A percentile compares a stretch with the other conserved stretches of the same genome.
Conservation (phyloP, 2,113 vertebrate species). For the Percopsis transmontana region DNA sequence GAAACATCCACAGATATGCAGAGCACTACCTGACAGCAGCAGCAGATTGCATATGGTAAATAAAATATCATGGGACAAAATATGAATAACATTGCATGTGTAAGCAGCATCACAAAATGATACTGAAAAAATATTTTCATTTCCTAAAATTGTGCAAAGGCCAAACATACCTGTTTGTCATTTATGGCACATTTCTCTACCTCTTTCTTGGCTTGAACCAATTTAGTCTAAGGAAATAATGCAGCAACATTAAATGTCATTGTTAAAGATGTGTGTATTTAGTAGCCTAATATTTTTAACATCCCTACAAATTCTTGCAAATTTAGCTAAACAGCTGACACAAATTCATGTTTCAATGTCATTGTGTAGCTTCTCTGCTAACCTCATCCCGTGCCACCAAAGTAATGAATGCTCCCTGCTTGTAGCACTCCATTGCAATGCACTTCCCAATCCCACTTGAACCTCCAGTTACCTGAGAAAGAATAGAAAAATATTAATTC, state of each 20-base stretch:
- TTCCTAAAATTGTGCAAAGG: neutral
- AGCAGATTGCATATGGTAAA: constrained; percentile 15
- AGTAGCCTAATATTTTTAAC: no score
- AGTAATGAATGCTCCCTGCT: constrained; percentile 95
- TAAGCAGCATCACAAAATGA: neutral
- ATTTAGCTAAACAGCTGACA: no score
- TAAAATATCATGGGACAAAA: neutral
- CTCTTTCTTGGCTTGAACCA: constrained; percentile 95
- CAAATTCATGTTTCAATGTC: neutral
- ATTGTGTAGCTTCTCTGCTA: constrained; percentile 37
- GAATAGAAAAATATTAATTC: constrained; percentile 15
- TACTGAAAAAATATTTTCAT: neutral
- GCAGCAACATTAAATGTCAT: neutral
- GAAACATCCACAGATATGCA: constrained; percentile 96
- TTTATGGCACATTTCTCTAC: constrained; percentile 93
- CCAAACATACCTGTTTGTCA: constrained; percentile 88
- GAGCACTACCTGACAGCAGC: constrained; percentile 86
- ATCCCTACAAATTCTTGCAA: no score
- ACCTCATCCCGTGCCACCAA: constrained; percentile 96
- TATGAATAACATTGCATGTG: neutral
- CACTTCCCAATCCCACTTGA: constrained; percentile 98
- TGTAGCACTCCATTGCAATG: constrained; percentile 94
- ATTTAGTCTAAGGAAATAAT: constrained; percentile 79
- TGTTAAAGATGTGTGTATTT: neutral
- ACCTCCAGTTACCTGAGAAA: constrained; percentile 90